phyloP scores from a whole-genome alignment of 2,113 vertebrate species.

The Uropsilus gracilis region DNA sequence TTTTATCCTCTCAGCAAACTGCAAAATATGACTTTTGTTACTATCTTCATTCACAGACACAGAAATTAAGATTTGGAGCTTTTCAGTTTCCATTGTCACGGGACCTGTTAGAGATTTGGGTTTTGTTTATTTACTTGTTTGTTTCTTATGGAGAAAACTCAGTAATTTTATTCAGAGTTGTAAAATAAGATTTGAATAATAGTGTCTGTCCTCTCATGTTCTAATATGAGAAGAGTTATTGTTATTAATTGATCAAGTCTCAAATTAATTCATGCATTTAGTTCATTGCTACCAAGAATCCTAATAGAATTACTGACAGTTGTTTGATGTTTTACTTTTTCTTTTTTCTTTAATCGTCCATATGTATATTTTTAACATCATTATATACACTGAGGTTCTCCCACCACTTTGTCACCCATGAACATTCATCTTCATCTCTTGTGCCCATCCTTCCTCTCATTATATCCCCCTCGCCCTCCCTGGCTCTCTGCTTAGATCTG shows the following conservation, averaged over 20 bases:
- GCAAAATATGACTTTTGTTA: neutral
- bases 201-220: neutral
- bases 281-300: neutral
- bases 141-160: neutral
- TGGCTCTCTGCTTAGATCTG: too few relatives aligned
- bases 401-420: too few relatives aligned
- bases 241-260: neutral
- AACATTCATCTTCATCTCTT: too few relatives aligned
- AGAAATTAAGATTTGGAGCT: conserved; percentile 20
- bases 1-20: neutral
- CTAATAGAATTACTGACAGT: neutral
- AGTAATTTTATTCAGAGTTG: neutral
- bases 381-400: too few relatives aligned
- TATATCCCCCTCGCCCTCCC: too few relatives aligned
- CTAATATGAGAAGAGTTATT: neutral
- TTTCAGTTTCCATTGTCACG: neutral
- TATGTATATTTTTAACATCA: too few relatives aligned
- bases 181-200: neutral
- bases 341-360: too few relatives aligned
- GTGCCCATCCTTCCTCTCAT: too few relatives aligned
- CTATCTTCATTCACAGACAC: neutral
- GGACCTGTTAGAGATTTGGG: conserved; percentile 14
- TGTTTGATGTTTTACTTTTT: too few relatives aligned
- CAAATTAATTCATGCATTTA: conserved; percentile 25
- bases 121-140: too few relatives aligned